These are phyloP conservation scores for Odontocolon sp. DNA, from an alignment of 2,888 invertebrate species.

Conservation along the genomic window DNA sequence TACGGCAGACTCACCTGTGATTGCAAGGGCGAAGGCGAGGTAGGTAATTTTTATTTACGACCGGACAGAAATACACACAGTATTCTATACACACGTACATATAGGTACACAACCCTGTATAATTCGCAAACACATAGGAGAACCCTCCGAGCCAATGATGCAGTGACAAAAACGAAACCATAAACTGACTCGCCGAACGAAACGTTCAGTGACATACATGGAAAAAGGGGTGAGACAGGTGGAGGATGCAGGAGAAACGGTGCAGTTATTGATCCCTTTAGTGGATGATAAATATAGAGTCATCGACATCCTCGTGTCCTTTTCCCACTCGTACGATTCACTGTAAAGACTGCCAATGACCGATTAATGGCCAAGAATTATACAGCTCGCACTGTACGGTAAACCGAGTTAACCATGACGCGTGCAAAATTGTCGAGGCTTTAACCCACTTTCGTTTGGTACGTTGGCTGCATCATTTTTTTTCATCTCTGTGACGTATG, in stretches of 20 bases:
- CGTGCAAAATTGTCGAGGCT: constrained; percentile 55
- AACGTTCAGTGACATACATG: not conserved
- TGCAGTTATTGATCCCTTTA: too few relatives aligned
- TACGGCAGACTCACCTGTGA: constrained; percentile 84
- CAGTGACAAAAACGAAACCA: constrained; percentile 15
- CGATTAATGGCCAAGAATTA: too few relatives aligned
- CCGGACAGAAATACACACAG: not conserved
- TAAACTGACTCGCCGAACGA: constrained; percentile 5
- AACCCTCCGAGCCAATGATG: not conserved
- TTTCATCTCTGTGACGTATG: constrained; percentile 51
- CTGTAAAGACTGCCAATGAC: too few relatives aligned
- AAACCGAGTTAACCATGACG: constrained; percentile 45
- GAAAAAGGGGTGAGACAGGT: constrained; percentile 40
- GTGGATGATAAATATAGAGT: too few relatives aligned
- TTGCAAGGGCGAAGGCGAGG: constrained; percentile 82
- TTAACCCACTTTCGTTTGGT: constrained; percentile 56
- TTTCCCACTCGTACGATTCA: too few relatives aligned
- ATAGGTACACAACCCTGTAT: too few relatives aligned
- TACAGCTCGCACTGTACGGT: too few relatives aligned
- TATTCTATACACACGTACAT: not conserved
- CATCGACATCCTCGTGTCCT: too few relatives aligned
- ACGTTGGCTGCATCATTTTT: constrained; percentile 51
- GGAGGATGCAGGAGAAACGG: too few relatives aligned
- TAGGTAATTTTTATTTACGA: constrained; percentile 70
- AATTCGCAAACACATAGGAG: too few relatives aligned